These are phyloP conservation scores for Zootermopsis nevadensis DNA, from an alignment of 2,888 invertebrate species.

Conservation along the genomic window DNA sequence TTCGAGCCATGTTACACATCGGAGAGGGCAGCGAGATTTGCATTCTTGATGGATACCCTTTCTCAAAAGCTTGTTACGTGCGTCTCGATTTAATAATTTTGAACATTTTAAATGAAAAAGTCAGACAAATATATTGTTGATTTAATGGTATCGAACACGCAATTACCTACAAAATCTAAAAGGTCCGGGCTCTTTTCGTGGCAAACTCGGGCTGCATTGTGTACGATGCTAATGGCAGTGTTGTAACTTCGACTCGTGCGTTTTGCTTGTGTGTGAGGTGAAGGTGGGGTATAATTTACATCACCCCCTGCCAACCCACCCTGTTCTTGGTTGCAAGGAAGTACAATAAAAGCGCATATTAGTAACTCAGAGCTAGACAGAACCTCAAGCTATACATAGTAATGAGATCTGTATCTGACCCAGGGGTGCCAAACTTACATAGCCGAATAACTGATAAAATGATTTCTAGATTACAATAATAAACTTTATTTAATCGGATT, in stretches of 20 bases:
- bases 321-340: not conserved
- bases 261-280: not conserved
- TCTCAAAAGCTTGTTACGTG: no score
- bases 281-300: conserved; percentile 19
- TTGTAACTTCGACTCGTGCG: not conserved
- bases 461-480: not conserved
- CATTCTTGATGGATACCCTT: no score
- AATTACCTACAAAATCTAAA: no score
- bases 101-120: no score
- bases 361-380: conserved; percentile 8
- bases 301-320: not conserved
- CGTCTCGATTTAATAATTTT: no score
- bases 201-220: no score
- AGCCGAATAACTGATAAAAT: not conserved
- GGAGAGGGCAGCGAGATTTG: no score
- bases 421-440: not conserved
- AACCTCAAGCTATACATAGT: conserved; percentile 27
- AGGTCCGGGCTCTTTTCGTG: no score
- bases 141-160: no score
- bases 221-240: not conserved
- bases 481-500: no score
- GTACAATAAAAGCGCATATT: conserved; percentile 31
- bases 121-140: no score
- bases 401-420: conserved; percentile 24
- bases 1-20: no score